phyloP scores from a whole-genome alignment of 2,888 invertebrate species.

The Crossocerus cetratus region DNA sequence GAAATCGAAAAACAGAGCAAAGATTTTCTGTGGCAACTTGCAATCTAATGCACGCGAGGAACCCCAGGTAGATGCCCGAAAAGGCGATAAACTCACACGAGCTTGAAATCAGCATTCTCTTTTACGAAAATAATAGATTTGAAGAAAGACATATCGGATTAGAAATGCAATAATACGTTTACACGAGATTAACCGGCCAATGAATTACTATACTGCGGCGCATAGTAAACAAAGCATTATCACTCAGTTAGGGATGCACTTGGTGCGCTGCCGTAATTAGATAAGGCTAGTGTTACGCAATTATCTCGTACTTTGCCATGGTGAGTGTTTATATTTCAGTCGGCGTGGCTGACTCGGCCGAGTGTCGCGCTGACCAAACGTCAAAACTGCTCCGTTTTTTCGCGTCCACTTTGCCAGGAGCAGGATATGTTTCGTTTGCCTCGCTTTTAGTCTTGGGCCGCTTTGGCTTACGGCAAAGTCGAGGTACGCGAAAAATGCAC shows the following conservation, averaged over 20 bases:
- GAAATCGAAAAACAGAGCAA: no score
- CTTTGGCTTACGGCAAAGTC: slow-evolving; percentile 20
- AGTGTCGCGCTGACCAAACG: slow-evolving; percentile 27
- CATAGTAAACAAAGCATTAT: slow-evolving; percentile 66
- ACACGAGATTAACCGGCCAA: slow-evolving; percentile 17
- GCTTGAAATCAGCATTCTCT: slow-evolving; percentile 68
- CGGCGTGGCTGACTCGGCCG: slow-evolving; percentile 19
- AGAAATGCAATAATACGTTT: background rate
- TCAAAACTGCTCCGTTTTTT: slow-evolving; percentile 11
- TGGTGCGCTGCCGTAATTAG: slow-evolving; percentile 63
- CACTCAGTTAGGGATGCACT: slow-evolving; percentile 48
- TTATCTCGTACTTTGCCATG: slow-evolving; percentile 74
- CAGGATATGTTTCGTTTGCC: background rate
- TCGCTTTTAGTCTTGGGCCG: slow-evolving; percentile 7
- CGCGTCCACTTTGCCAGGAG: background rate
- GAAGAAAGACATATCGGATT: slow-evolving; percentile 64
- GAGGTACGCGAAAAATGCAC: slow-evolving; percentile 47
- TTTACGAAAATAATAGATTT: slow-evolving; percentile 62
- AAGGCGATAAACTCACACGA: slow-evolving; percentile 61
- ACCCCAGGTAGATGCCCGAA: no score
- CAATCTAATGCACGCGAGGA: no score
- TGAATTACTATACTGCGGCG: slow-evolving; percentile 32
- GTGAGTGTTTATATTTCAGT: slow-evolving; percentile 59
- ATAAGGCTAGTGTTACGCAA: slow-evolving; percentile 68
- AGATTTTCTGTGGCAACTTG: no score